A percentile compares a stretch with the other conserved stretches of the same genome.
Conservation (phyloP, 2,113 vertebrate species). For the Cercocebus atys region DNA sequence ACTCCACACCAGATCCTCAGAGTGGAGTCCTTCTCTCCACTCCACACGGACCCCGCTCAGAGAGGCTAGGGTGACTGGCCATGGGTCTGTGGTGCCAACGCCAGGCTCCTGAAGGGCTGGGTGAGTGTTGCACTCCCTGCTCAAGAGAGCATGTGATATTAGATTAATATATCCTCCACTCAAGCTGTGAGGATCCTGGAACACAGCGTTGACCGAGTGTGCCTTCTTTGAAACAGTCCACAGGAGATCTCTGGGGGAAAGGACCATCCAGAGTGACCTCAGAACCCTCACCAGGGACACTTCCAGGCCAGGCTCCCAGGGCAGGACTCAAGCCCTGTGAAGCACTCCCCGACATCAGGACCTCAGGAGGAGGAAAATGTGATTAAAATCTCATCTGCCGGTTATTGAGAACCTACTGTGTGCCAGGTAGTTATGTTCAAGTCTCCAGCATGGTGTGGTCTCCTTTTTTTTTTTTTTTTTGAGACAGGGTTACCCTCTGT, state of each 20-base stretch:
- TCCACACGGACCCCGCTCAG: not conserved
- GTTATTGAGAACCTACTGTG: not conserved
- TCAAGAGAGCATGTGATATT: not conserved
- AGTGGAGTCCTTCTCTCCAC: not conserved
- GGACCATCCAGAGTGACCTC: not conserved
- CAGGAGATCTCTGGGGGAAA: not conserved
- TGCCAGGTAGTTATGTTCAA: not conserved
- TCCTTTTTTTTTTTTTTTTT: no score
- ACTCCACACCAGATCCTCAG: not conserved
- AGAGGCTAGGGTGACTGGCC: not conserved
- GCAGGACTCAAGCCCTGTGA: not conserved
- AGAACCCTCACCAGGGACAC: not conserved
- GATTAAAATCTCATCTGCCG: not conserved
- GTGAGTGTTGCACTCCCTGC: not conserved
- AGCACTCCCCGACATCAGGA: not conserved
- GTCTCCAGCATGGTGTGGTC: not conserved
- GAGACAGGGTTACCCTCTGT: no score
- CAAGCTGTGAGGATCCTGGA: not conserved
- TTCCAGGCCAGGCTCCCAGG: not conserved
- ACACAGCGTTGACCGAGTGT: not conserved
- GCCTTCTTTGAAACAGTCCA: not conserved
- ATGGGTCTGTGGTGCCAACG: not conserved
- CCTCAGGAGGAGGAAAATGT: not conserved
- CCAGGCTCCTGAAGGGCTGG: not conserved
- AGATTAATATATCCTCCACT: not conserved